Base-by-base conservation (phyloP, 1,140 invertebrate species). In the Cecropterus lyciades region DNA sequence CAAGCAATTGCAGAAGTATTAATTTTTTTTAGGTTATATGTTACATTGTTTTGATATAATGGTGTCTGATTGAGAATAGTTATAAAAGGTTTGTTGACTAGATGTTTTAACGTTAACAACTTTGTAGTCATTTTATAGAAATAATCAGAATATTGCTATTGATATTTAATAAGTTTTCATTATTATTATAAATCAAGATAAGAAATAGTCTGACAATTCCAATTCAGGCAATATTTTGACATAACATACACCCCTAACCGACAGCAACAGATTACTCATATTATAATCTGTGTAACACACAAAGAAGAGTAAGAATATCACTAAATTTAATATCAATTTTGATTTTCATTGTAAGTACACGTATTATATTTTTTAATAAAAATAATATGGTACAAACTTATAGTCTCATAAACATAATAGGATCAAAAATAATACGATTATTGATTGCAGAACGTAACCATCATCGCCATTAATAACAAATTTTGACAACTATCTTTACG, bases 11-110 rank as follows among this genome's bases (percentile, higher is more conserved):
- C 63, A 9, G 87, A 73, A 51, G 85, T 88, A 63, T 74, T 84
- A 45, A 91, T 77, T 30, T 65, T 76, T 83, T 85, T 85, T 45
- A 89, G 86, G 87, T 90, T 90, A 90, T 73, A 67, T 42, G 65
- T 59, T 42, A 69, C 64, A 77, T 78, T 73, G 51, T 79, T 84
- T 72, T 78, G 70, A 20, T 70, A 65, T 33, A 71, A 52, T 14
- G 72, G 51, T 62, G 55, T 17, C 42, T 72, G 77, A 53, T 76
- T 86, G 11, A 77, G 37, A 17, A 85, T 27, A 45, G 73, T 30
- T 63, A 65, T 79, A 27, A 84, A 13, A 14, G 81, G 77, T 57
- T 73, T 78, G 42, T 62, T 70, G 43, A 82, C 17, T 1, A 84
- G 42, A 69, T 69, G 74, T 65, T 72, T 75, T 10, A 89, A 60